Conservation (phyloP, 1,140 invertebrate genomes). For the silkworm (Bombyx mori) region DNA sequence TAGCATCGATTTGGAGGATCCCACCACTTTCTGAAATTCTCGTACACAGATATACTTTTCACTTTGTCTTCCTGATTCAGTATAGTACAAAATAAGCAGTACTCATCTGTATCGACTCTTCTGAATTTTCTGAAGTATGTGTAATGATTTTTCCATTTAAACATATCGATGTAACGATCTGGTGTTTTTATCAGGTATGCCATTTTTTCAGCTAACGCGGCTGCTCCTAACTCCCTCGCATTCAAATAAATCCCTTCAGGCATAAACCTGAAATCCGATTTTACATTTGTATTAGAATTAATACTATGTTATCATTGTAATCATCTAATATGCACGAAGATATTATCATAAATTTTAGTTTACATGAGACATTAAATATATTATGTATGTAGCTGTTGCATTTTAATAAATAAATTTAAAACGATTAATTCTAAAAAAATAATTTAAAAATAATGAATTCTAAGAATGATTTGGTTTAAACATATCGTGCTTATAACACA, state of each 20-base stretch:
- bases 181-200: conserved; percentile 17
- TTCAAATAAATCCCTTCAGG: conserved; percentile 30
- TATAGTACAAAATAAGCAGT: conserved; percentile 22
- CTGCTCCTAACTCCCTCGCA: conserved; percentile 12
- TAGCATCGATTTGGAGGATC: conserved; percentile 8
- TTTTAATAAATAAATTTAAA: no score
- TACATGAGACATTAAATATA: no score
- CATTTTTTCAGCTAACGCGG: conserved; percentile 21
- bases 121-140: conserved; percentile 14
- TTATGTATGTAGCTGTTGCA: no score
- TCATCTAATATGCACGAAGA: neutral
- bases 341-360: no score
- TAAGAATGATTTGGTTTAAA: no score
- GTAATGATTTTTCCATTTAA: conserved; percentile 30
- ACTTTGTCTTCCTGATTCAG: conserved; percentile 22
- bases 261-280: conserved; percentile 22
- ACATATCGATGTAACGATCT: conserved; percentile 20
- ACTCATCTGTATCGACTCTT: conserved; percentile 17
- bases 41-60: conserved; percentile 13
- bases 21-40: conserved; percentile 26
- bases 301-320: conserved; percentile 1
- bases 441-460: no score
- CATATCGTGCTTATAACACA: no score
- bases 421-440: no score
- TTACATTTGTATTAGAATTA: neutral